Conservation (phyloP, 2,113 vertebrate genomes). For the Crotalus helleri region DNA sequence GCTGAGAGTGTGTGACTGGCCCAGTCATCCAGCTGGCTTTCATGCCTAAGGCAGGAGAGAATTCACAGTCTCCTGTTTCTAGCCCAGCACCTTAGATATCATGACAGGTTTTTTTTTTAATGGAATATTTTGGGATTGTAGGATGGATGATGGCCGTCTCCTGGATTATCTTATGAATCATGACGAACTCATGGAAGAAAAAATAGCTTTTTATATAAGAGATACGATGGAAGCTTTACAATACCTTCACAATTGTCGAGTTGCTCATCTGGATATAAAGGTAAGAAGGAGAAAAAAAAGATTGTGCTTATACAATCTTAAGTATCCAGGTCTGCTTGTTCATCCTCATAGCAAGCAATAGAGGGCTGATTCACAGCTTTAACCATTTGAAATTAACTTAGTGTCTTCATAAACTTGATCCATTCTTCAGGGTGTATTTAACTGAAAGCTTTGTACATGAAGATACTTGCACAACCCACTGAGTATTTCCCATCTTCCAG, state of each 20-base stretch:
- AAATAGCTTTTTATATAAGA: constrained; percentile 90
- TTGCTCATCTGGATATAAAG: constrained; percentile 95
- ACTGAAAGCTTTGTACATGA: background rate
- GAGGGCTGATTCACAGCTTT: background rate
- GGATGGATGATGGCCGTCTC: constrained; percentile 89
- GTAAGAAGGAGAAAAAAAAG: constrained; percentile 64
- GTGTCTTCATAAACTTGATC: background rate
- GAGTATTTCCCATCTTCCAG: background rate
- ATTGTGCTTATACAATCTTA: background rate
- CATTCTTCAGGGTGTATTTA: background rate
- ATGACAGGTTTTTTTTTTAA: background rate
- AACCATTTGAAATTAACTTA: background rate
- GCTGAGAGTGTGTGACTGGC: background rate
- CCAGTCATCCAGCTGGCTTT: background rate
- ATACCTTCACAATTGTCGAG: constrained; percentile 93
- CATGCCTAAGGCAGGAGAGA: background rate
- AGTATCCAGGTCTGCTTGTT: background rate
- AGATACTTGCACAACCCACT: background rate
- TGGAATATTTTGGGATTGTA: constrained; percentile 59
- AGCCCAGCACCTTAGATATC: constrained; percentile 10
- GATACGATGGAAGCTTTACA: constrained; percentile 92
- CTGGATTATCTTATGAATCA: constrained; percentile 94
- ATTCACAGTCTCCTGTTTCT: background rate
- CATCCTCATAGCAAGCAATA: background rate
- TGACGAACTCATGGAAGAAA: constrained; percentile 96